Evolutionary conservation across 2,888 invertebrate species (phyloP).

Genomic region (Drosophila pseudotalamancana): DNA sequence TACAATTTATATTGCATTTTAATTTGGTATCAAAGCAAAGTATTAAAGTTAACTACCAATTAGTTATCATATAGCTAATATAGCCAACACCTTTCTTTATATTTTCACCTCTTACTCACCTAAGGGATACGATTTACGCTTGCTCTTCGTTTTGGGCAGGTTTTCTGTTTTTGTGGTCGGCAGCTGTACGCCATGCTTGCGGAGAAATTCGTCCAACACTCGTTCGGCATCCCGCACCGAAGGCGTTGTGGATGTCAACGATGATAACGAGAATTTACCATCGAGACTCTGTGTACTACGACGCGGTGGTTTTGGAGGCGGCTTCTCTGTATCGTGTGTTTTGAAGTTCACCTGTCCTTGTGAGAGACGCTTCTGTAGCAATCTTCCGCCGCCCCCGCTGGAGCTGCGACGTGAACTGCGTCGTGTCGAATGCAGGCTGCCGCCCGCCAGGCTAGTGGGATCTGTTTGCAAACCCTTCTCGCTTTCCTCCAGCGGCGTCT

Average conservation of each 20-base stretch:
- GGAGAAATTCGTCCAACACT: constrained; percentile 78
- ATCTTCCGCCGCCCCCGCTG: constrained; percentile 72
- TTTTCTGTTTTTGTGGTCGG: constrained; percentile 29
- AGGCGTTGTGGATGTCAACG: constrained; percentile 71
- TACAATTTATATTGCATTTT: constrained; percentile 12
- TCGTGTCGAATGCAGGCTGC: constrained; percentile 29
- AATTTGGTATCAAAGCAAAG: constrained; percentile 1
- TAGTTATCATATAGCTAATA: background rate
- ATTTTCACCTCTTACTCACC: constrained; percentile 59
- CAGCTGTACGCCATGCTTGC: constrained; percentile 64
- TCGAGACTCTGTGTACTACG: constrained; percentile 65
- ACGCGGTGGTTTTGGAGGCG: constrained; percentile 83
- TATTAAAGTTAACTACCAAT: background rate
- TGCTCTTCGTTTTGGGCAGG: constrained; percentile 31
- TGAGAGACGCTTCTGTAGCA: constrained; percentile 80
- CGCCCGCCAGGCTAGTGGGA: constrained; percentile 22
- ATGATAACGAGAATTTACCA: constrained; percentile 60
- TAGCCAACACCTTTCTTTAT: constrained; percentile 25
- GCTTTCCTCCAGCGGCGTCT: constrained; percentile 52
- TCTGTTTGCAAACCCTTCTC: constrained; percentile 8
- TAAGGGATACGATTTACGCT: constrained; percentile 72
- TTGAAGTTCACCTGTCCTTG: constrained; percentile 65
- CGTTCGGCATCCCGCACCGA: constrained; percentile 81
- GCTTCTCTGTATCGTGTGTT: constrained; percentile 60
- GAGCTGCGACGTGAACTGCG: constrained; percentile 56